Evolutionary conservation across 2,113 vertebrate genomes (phyloP).

Genomic region (Pandion haliaetus): DNA sequence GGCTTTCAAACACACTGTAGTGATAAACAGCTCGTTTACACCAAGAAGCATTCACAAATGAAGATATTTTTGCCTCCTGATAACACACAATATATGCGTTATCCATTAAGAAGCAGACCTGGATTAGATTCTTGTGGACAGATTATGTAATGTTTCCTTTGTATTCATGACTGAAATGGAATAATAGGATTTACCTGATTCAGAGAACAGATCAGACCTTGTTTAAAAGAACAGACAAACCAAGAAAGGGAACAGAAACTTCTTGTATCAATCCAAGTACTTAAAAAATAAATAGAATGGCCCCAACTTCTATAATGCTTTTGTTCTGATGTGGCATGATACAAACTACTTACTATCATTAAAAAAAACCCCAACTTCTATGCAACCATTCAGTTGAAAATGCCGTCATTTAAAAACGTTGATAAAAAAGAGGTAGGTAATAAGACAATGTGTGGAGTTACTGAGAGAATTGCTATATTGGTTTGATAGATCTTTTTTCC

Average conservation of each 20-base stretch:
- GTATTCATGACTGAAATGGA: slow-evolving; percentile 7
- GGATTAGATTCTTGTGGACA: neutral
- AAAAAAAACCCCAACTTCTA: neutral
- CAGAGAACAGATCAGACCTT: neutral
- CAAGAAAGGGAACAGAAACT: neutral
- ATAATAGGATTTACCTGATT: slow-evolving; percentile 39
- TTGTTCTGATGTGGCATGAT: neutral
- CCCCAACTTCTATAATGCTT: neutral
- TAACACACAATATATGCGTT: neutral
- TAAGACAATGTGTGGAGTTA: neutral
- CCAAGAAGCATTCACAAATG: neutral
- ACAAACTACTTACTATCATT: neutral
- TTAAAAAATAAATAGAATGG: neutral
- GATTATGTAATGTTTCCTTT: slow-evolving; percentile 44
- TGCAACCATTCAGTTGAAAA: neutral
- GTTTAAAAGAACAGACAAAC: neutral
- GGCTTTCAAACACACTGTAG: neutral
- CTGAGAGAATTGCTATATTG: neutral
- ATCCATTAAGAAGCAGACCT: slow-evolving; percentile 8
- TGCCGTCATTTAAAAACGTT: neutral
- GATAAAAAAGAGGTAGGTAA: neutral
- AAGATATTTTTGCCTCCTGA: neutral
- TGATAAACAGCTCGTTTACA: neutral
- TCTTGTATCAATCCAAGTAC: neutral
- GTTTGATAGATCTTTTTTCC: neutral